These are phyloP conservation scores for Cephus sareptanus DNA, from an alignment of 2,888 invertebrate genomes.

Conservation along the genomic window DNA sequence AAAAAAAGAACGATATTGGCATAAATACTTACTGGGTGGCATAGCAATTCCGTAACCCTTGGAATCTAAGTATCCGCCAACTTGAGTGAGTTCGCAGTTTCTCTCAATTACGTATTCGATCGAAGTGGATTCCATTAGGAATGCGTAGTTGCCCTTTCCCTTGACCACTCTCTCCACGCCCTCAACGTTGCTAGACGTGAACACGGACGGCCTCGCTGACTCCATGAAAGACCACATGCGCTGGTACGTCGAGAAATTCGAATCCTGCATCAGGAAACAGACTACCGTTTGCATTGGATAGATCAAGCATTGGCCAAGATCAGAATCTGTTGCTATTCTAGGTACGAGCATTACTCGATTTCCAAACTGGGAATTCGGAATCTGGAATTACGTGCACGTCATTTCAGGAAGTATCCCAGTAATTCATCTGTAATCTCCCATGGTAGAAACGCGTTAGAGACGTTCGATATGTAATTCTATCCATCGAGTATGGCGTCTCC, in stretches of 20 bases:
- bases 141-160: conserved; percentile 87
- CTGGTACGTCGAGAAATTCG: conserved; percentile 89
- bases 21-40: conserved; percentile 79
- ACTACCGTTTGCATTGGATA: conserved; percentile 2
- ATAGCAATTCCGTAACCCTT: conserved; percentile 96
- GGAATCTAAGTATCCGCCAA: conserved; percentile 84
- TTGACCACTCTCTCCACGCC: conserved; percentile 87
- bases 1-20: background rate
- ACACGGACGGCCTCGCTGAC: conserved; percentile 83
- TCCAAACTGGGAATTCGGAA: background rate
- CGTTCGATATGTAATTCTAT: background rate
- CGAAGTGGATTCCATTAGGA: conserved; percentile 95
- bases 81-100: conserved; percentile 86
- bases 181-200: conserved; percentile 83
- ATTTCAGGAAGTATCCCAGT: background rate
- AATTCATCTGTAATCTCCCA: background rate
- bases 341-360: background rate
- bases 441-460: background rate
- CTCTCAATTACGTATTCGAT: conserved; percentile 92
- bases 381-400: background rate
- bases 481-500: background rate
- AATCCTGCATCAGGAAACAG: conserved; percentile 71
- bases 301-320: background rate
- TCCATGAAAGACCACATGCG: conserved; percentile 95
- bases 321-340: background rate